Conservation (phyloP, 2,888 invertebrate species). For the Cephonodes hylas region DNA sequence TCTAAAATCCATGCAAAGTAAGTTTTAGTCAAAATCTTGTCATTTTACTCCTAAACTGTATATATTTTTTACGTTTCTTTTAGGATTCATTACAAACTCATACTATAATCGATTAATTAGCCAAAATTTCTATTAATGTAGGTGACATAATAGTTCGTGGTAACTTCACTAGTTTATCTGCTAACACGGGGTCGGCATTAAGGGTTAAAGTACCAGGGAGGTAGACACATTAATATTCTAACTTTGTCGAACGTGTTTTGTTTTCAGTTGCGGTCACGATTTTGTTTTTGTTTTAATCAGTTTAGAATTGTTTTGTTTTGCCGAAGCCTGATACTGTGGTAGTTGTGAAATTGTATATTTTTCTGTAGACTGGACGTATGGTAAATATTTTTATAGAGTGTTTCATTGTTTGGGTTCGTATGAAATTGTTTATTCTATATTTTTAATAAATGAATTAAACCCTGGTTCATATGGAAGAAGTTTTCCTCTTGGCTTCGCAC, state of each 20-base stretch:
- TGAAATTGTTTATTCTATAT: background rate
- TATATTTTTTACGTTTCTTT: too few relatives aligned
- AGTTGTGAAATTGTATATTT: background rate
- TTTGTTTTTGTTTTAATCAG: constrained; percentile 60
- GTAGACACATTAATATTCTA: constrained; percentile 69
- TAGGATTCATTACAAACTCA: too few relatives aligned
- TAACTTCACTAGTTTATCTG: constrained; percentile 29
- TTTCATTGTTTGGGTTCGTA: background rate
- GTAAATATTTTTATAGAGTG: background rate
- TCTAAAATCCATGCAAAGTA: too few relatives aligned
- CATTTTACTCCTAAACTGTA: too few relatives aligned
- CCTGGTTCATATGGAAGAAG: too few relatives aligned
- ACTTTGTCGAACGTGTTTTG: constrained; percentile 68
- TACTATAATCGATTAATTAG: too few relatives aligned
- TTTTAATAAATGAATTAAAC: too few relatives aligned
- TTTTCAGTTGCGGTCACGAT: constrained; percentile 44
- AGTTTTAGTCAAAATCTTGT: too few relatives aligned
- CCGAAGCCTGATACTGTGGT: background rate
- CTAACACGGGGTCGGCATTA: constrained; percentile 42
- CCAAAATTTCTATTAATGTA: too few relatives aligned
- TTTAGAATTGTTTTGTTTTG: constrained; percentile 23
- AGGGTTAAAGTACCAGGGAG: constrained; percentile 39
- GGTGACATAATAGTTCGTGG: too few relatives aligned
- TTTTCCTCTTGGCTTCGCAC: too few relatives aligned
- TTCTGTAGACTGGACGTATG: background rate